Evolutionary conservation across 2,888 invertebrate genomes (phyloP).

Genomic region (Ellobium chinense): DNA sequence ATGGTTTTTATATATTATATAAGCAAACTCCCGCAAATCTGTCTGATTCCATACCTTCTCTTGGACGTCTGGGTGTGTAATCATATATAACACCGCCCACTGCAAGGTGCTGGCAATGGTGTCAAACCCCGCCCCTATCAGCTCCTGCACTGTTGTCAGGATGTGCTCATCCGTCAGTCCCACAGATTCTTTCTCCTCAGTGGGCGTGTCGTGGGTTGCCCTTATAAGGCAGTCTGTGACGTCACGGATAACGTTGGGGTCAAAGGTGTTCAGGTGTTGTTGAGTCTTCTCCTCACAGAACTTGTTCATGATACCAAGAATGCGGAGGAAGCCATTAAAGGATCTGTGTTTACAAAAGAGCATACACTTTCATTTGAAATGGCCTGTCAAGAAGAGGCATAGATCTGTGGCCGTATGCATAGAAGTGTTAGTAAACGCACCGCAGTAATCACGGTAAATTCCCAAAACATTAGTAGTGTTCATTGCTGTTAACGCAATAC

Average conservation of each 20-base stretch:
- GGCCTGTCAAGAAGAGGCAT: no score
- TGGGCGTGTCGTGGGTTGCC: conserved; percentile 58
- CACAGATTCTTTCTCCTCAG: conserved; percentile 59
- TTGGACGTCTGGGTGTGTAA: conserved; percentile 65
- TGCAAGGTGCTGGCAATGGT: conserved; percentile 69
- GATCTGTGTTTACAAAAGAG: conserved; percentile 54
- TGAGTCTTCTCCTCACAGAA: conserved; percentile 64
- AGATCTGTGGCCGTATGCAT: no score
- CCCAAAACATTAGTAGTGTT: no score
- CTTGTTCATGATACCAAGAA: conserved; percentile 64
- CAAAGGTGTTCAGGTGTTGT: conserved; percentile 67
- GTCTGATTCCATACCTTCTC: conserved; percentile 47
- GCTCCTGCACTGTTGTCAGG: conserved; percentile 68
- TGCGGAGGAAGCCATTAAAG: conserved; percentile 59
- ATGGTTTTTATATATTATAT: no score
- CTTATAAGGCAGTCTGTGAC: conserved; percentile 71
- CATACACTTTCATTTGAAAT: no score
- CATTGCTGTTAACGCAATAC: no score
- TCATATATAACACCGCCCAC: conserved; percentile 71
- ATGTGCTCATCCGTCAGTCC: conserved; percentile 69
- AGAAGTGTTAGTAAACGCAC: no score
- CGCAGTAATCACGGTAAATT: no score
- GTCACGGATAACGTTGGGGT: conserved; percentile 62
- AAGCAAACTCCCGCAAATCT: no score
- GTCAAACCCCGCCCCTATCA: conserved; percentile 74